These are phyloP conservation scores for Lagopus leucura DNA, from an alignment of 2,113 vertebrate genomes.

Conservation along the genomic window DNA sequence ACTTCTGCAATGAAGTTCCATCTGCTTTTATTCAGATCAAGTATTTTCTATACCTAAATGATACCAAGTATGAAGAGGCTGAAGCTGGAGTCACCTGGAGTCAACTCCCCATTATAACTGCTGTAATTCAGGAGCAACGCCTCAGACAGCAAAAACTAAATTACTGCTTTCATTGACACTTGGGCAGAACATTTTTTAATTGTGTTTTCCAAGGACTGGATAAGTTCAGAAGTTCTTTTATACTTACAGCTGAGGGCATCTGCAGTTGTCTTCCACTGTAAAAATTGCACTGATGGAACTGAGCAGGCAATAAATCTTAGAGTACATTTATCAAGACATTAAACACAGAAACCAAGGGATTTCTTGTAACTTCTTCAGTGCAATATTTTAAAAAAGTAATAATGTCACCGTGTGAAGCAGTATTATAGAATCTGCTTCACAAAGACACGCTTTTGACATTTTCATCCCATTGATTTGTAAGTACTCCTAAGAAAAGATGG, in stretches of 20 bases:
- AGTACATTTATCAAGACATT: slow-evolving; percentile 8
- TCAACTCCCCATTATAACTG: background rate
- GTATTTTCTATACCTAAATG: background rate
- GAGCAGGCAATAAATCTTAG: background rate
- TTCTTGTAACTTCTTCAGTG: slow-evolving; percentile 22
- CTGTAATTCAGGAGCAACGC: background rate
- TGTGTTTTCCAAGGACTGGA: background rate
- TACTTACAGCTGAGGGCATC: background rate
- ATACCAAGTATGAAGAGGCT: background rate
- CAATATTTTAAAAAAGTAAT: slow-evolving; percentile 21
- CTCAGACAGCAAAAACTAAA: background rate
- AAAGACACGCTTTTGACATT: slow-evolving; percentile 42
- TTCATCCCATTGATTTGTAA: slow-evolving; percentile 52
- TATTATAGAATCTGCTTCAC: slow-evolving; percentile 40
- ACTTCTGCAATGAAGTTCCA: background rate
- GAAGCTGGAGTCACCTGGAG: background rate
- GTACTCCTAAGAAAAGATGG: slow-evolving; percentile 18
- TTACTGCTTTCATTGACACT: background rate
- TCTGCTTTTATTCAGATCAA: background rate
- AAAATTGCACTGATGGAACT: background rate
- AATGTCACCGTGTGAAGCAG: slow-evolving; percentile 18
- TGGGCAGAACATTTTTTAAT: background rate
- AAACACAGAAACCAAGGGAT: slow-evolving; percentile 27
- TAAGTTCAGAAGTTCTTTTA: background rate
- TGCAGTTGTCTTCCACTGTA: background rate